phyloP scores from a whole-genome alignment of 2,113 vertebrate species.

The Brachionichthys hirsutus region DNA sequence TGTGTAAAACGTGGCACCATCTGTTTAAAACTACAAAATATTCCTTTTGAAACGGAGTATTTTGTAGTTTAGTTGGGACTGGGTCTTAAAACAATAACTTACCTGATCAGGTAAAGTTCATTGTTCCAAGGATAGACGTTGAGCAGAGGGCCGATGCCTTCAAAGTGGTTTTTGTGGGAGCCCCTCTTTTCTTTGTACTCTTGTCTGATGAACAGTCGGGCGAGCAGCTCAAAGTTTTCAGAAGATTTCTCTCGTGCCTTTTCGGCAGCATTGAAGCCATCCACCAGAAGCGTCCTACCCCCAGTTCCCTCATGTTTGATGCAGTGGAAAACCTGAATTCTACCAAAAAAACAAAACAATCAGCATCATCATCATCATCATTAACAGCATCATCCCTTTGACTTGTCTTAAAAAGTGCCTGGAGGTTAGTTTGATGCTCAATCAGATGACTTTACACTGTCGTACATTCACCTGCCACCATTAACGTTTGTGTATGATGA shows the following conservation, averaged over 20 bases:
- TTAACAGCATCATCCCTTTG: too few relatives aligned
- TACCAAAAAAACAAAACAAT: slow-evolving; percentile 46
- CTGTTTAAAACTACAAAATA: not conserved
- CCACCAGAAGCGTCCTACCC: slow-evolving; percentile 88
- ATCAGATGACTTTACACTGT: too few relatives aligned
- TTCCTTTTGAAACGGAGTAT: too few relatives aligned
- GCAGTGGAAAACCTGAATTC: slow-evolving; percentile 94
- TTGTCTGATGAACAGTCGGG: slow-evolving; percentile 84
- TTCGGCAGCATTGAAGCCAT: slow-evolving; percentile 89
- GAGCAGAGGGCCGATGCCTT: slow-evolving; percentile 85
- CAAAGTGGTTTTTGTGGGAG: slow-evolving; percentile 85
- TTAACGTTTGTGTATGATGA: too few relatives aligned
- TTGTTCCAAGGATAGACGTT: slow-evolving; percentile 93
- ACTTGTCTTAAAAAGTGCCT: too few relatives aligned
- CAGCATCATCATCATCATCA: too few relatives aligned
- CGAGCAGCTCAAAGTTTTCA: slow-evolving; percentile 84
- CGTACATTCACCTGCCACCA: too few relatives aligned
- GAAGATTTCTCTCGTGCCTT: slow-evolving; percentile 76
- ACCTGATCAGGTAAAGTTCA: slow-evolving; percentile 91
- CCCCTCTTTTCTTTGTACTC: slow-evolving; percentile 85
- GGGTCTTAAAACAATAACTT: slow-evolving; percentile 1
- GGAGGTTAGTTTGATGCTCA: too few relatives aligned
- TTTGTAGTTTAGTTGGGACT: too few relatives aligned
- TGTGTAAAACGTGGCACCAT: not conserved
- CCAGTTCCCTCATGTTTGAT: slow-evolving; percentile 91